Base-by-base conservation (phyloP, 2,888 invertebrate genomes). In the Zygogramma bicolorata region DNA sequence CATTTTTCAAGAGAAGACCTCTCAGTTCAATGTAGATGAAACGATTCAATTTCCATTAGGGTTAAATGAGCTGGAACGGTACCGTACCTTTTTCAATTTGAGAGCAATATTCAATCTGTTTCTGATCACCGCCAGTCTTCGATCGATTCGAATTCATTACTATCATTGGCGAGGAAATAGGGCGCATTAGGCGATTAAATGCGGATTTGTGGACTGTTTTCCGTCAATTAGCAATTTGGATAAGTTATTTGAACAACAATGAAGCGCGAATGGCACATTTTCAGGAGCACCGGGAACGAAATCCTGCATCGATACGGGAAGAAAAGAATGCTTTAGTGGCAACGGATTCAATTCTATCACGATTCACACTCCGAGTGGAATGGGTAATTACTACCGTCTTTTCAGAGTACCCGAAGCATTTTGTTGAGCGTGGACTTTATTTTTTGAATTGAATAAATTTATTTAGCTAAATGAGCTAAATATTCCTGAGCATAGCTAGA, bases 1-100 rank as follows among this genome's bases (percentile, higher is more conserved):
- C 72, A 72, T 68, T 72, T 61, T 65, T 68, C 42, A 68, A 69
- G 68, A 69, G 65, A 68, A 72, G 46, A 18, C 46, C 60, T 68
- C 57, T 67, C 65, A 53, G 65, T 65, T 72, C 34, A 57, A 72
- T 68, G 65, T 68, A 68, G 68, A 72, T 69, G 65, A 65, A 61
- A 22, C 65, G 65, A 65, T 72, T 72, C 59, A 61, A 61, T 60
- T 68, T 68, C 65, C 68, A 68, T 72, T 68, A 67, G 34, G 60
- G 72, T 72, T 72, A 69, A 72, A 72, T 72, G 68, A 72, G 46
- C 20, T 20, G 20, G 46, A 46, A 46, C 22, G 60, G 34, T 62
- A 62, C 40, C 25, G 62, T 25, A 62, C 40, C 25, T 62, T 40
- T 38, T 62, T 42, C 42, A 62, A 62, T 62, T 42, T 22, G n/a